Conservation (phyloP, 2,113 vertebrate species). For the Speoplatyrhinus poulsoni region DNA sequence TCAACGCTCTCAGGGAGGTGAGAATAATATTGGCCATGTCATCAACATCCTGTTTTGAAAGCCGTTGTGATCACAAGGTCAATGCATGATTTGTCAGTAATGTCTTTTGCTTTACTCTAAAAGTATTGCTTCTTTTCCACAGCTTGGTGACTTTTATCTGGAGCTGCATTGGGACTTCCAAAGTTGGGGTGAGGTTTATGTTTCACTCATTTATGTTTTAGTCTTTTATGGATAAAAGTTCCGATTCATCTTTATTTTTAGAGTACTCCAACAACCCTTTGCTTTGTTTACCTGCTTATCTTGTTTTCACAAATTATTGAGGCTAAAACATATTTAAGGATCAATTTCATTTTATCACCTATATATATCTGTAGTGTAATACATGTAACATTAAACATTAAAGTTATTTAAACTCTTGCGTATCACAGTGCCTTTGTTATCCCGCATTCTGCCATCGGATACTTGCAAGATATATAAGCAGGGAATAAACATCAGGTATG, state of each 20-base stretch:
- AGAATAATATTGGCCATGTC: slow-evolving; percentile 27
- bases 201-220: neutral
- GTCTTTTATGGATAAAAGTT: too few relatives aligned
- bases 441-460: slow-evolving; percentile 95
- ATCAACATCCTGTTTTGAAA: neutral
- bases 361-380: neutral
- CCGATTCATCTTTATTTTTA: too few relatives aligned
- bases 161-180: slow-evolving; percentile 99
- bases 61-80: neutral
- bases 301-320: too few relatives aligned
- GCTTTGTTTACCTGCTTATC: too few relatives aligned
- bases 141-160: slow-evolving; percentile 98
- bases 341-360: too few relatives aligned
- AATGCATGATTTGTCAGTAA: neutral
- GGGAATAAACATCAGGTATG: slow-evolving; percentile 97
- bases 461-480: slow-evolving; percentile 99
- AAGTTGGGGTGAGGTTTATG: slow-evolving; percentile 91
- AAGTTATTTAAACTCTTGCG: slow-evolving; percentile 20
- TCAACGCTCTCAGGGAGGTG: slow-evolving; percentile 95
- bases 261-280: too few relatives aligned
- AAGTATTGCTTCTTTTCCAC: slow-evolving; percentile 47
- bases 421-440: slow-evolving; percentile 90
- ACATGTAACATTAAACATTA: neutral
- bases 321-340: too few relatives aligned
- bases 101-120: neutral